Evolutionary conservation across 2,797 vertebrate species (phyloP).

Genomic region (Paguma larvata): DNA sequence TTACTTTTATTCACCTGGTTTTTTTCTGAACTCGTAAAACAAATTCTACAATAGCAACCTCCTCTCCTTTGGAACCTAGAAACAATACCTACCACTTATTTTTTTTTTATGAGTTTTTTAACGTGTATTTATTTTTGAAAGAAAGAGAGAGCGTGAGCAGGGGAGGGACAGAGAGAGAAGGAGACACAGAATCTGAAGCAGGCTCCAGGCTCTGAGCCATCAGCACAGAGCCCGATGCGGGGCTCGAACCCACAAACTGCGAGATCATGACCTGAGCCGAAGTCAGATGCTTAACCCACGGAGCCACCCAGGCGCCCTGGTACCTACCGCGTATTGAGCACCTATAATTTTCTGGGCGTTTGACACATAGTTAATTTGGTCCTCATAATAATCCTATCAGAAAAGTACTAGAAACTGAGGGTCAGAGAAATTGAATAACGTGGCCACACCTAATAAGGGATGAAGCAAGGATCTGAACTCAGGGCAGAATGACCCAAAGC

Average conservation of each 20-base stretch:
- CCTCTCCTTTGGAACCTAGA: background rate
- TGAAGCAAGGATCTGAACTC: background rate
- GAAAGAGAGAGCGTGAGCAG: too few species aligned
- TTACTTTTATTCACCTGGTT: slow-evolving; percentile 21
- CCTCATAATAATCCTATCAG: background rate
- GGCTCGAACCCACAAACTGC: too few species aligned
- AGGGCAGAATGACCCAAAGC: background rate
- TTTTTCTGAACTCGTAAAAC: slow-evolving; percentile 28
- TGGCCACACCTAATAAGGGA: background rate
- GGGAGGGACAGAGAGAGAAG: too few species aligned
- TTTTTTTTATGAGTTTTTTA: too few species aligned
- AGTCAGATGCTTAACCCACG: too few species aligned
- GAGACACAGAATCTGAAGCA: too few species aligned
- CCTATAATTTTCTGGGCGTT: background rate
- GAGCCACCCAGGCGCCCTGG: too few species aligned
- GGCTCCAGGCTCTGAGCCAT: too few species aligned
- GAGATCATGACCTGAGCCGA: too few species aligned
- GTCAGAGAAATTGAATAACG: slow-evolving; percentile 16
- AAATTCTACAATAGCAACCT: background rate
- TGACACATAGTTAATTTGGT: background rate
- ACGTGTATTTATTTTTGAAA: too few species aligned
- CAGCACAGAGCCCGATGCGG: too few species aligned
- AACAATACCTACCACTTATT: background rate
- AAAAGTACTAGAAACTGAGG: background rate
- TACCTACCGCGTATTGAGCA: background rate